phyloP scores from a whole-genome alignment of 2,797 vertebrate species.

The Helicolenus hilgendorfi region DNA sequence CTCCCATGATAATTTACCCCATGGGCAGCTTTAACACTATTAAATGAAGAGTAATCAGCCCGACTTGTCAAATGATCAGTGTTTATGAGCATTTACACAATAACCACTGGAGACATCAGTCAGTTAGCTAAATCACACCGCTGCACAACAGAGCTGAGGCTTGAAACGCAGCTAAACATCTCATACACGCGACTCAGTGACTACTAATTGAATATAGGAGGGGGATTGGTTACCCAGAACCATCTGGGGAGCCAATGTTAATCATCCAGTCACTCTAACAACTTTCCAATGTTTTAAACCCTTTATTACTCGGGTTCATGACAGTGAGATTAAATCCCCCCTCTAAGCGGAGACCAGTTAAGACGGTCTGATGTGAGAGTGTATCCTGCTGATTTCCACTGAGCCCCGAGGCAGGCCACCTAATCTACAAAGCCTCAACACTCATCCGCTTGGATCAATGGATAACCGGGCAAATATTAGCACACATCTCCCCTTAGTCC shows the following conservation, averaged over 20 bases:
- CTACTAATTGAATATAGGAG: conserved; percentile 37
- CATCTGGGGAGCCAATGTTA: conserved; percentile 42
- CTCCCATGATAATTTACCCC: conserved; percentile 68
- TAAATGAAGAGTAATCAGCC: conserved; percentile 66
- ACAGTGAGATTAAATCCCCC: conserved; percentile 38
- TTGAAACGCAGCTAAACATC: conserved; percentile 18
- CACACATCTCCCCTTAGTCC: conserved; percentile 51
- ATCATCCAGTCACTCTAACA: conserved; percentile 41
- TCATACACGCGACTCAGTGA: not conserved
- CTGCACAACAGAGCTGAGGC: conserved; percentile 13
- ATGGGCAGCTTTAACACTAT: conserved; percentile 66
- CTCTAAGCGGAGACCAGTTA: conserved; percentile 43
- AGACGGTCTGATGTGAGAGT: conserved; percentile 54
- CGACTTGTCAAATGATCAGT: conserved; percentile 70
- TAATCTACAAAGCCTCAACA: conserved; percentile 77
- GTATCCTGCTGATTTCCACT: conserved; percentile 66
- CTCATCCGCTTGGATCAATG: conserved; percentile 80
- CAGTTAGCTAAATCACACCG: conserved; percentile 40
- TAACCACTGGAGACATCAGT: conserved; percentile 52
- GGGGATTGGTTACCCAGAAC: conserved; percentile 13
- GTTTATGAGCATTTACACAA: conserved; percentile 66
- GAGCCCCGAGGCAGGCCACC: conserved; percentile 66
- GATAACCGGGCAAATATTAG: conserved; percentile 83
- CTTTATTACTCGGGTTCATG: conserved; percentile 36
- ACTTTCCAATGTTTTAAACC: conserved; percentile 59